A percentile compares a stretch with the other conserved stretches of the same genome.
Evolutionary conservation across 2,888 invertebrate genomes (phyloP).

Genomic region (Hydrotaea cyrtoneurina): DNA sequence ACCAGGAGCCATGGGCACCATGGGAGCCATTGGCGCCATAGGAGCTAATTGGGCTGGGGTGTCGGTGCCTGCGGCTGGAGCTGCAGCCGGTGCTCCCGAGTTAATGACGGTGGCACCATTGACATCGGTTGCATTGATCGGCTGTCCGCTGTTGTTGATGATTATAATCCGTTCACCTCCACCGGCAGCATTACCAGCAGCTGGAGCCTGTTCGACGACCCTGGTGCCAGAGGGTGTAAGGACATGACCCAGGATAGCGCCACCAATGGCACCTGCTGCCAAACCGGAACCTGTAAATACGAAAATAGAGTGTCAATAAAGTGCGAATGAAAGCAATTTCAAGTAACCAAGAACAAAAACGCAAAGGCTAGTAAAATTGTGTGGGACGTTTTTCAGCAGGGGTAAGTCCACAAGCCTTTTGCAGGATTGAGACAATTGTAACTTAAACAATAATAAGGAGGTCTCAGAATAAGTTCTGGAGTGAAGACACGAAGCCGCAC

Average conservation of each 20-base stretch:
- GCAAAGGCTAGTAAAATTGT: too few species aligned
- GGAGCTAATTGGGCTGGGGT: conserved; percentile 66
- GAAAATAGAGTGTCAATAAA: background rate
- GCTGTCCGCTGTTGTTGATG: conserved; percentile 78
- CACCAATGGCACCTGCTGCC: conserved; percentile 78
- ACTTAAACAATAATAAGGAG: too few species aligned
- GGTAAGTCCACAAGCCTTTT: too few species aligned
- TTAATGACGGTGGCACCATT: conserved; percentile 71
- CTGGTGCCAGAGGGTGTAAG: conserved; percentile 76
- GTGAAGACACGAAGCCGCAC: too few species aligned
- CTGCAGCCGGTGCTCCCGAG: conserved; percentile 68
- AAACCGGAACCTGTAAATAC: conserved; percentile 77
- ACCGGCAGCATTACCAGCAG: conserved; percentile 70
- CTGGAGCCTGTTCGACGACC: conserved; percentile 71
- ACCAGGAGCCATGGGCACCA: conserved; percentile 55
- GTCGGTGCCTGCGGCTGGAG: conserved; percentile 66
- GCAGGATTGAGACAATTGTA: too few species aligned
- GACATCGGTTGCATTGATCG: conserved; percentile 72
- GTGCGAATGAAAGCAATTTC: background rate
- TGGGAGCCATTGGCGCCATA: conserved; percentile 67
- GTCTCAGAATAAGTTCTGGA: too few species aligned
- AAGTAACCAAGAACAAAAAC: too few species aligned
- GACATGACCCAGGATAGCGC: conserved; percentile 78
- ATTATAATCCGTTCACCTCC: conserved; percentile 76
- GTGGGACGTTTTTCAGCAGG: too few species aligned